Conservation (phyloP, 1,140 invertebrate genomes). For the Nilaparvata lugens region DNA sequence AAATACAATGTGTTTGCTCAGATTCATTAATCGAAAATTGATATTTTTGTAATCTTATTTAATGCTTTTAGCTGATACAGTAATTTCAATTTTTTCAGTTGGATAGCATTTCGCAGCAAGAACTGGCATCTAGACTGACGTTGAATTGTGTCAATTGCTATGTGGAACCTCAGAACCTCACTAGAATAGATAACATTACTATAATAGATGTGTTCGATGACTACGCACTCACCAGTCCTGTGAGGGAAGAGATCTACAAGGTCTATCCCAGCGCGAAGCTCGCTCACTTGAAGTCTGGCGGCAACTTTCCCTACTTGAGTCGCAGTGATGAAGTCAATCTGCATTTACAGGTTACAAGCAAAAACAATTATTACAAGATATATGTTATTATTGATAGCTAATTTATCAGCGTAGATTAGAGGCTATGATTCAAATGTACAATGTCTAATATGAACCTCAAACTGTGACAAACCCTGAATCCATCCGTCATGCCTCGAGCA, state of each 20-base stretch:
- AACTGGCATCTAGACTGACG: constrained; percentile 78
- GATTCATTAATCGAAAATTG: too few relatives aligned
- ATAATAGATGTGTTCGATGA: constrained; percentile 89
- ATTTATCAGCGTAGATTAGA: neutral
- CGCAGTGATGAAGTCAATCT: constrained; percentile 83
- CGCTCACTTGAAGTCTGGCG: constrained; percentile 79
- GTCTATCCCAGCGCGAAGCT: constrained; percentile 81
- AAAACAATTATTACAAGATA: neutral
- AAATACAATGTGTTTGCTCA: too few relatives aligned
- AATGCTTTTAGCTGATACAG: too few relatives aligned
- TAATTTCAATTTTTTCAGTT: constrained; percentile 45
- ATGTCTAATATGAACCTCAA: too few relatives aligned
- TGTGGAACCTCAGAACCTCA: constrained; percentile 66
- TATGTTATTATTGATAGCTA: constrained; percentile 16
- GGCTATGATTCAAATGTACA: too few relatives aligned
- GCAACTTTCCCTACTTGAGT: constrained; percentile 88
- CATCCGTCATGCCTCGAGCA: too few relatives aligned
- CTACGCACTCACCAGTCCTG: constrained; percentile 62
- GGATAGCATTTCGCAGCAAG: constrained; percentile 69
- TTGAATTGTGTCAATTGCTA: constrained; percentile 76
- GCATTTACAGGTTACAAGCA: constrained; percentile 66
- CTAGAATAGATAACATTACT: constrained; percentile 55
- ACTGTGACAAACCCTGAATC: too few relatives aligned
- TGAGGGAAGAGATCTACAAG: constrained; percentile 73
- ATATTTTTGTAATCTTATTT: too few relatives aligned